Percentiles rank a stretch among this genome's conserved stretches.
Conservation (phyloP, 2,113 vertebrate species). For the Brachypteracias leptosomus region DNA sequence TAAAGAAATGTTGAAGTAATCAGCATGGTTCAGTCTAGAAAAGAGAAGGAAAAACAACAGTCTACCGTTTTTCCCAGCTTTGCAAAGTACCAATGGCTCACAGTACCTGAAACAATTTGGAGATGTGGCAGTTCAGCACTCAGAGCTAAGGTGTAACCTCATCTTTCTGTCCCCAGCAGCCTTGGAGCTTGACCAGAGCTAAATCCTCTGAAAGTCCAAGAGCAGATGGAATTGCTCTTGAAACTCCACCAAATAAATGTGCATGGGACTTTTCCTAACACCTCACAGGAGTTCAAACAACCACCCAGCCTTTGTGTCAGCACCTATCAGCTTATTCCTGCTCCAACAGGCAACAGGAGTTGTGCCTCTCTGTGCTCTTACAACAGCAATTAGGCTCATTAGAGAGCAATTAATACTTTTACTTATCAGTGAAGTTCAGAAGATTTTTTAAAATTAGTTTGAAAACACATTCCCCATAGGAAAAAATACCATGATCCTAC, state of each 20-base stretch:
- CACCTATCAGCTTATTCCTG: neutral
- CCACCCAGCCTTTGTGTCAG: neutral
- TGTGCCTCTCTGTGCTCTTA: neutral
- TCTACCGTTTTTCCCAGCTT: neutral
- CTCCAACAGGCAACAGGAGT: neutral
- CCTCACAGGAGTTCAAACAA: neutral
- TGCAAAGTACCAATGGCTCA: neutral
- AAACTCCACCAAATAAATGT: neutral
- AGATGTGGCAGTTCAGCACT: neutral
- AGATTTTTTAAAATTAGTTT: conserved; percentile 30
- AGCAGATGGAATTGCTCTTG: neutral
- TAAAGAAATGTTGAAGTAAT: neutral
- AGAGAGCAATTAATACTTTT: conserved; percentile 52
- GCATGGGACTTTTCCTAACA: neutral
- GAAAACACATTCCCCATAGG: conserved; percentile 38
- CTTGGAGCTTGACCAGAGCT: neutral
- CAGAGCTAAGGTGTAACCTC: neutral
- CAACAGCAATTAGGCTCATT: conserved; percentile 46
- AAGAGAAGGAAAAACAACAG: neutral
- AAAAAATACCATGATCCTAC: conserved; percentile 24
- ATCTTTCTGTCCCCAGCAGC: neutral
- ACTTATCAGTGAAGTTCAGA: conserved; percentile 52
- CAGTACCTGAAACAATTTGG: neutral
- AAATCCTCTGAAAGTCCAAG: neutral
- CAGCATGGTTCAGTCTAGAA: neutral